Percentiles rank a stretch among this genome's conserved stretches.
Evolutionary conservation across 2,113 vertebrate species (phyloP).

Genomic region (Tragelaphus strepsiceros): DNA sequence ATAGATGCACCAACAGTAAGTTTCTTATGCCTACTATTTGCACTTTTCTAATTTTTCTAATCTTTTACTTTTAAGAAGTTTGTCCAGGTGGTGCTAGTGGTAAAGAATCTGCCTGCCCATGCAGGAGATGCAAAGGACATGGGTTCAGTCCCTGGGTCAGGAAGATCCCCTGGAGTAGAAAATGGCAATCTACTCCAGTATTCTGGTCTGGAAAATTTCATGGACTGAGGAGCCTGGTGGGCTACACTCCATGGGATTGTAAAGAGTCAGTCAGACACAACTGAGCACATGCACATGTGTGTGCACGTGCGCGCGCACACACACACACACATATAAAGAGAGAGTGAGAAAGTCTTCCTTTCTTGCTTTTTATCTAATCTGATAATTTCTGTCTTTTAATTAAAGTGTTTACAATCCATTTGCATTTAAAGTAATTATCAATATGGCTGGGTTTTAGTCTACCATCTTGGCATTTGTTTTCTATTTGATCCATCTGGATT

Average conservation of each 20-base stretch:
- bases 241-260: neutral
- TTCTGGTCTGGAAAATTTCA: neutral
- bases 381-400: neutral
- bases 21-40: neutral
- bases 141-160: neutral
- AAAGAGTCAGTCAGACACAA: neutral
- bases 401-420: neutral
- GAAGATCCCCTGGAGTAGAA: neutral
- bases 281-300: neutral
- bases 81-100: neutral
- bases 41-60: neutral
- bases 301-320: fast-evolving
- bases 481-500: neutral
- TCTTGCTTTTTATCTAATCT: neutral
- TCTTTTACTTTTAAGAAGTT: neutral
- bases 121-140: neutral
- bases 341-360: neutral
- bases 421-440: conserved; percentile 27
- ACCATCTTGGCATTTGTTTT: neutral
- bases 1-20: neutral
- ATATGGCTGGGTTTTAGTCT: neutral
- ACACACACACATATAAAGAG: neutral
- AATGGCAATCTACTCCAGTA: neutral
- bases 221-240: neutral
- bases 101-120: neutral